Evolutionary conservation across 2,113 vertebrate genomes (phyloP), one percentile per base, ranked within the genome.

Genomic region (Osmerus eperlanus): DNA sequence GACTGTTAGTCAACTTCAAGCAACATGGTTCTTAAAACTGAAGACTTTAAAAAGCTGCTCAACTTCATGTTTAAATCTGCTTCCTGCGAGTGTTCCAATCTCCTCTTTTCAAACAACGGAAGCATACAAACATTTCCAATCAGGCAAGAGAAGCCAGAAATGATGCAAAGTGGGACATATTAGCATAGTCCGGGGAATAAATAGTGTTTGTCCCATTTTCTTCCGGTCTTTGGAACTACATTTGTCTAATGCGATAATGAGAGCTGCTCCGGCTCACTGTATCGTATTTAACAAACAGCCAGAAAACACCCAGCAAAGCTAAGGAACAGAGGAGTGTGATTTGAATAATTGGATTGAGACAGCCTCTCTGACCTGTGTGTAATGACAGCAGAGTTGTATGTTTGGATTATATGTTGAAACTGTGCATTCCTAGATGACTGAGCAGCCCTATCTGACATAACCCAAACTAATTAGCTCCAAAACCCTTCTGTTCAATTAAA

Each of bases 91-190:
- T 47, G 41, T 12, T 47, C 41, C 60, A 62, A 19, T 12, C 60
- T 59, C n/a, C n/a, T 28, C 7, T 76, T 62, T 77, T 53, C 67
- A 29, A 9, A 60, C 70, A 28, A 61, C 68, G 68, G 68, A 53
- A 51, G 58, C 63, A 65, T 66, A 76, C 80, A 72, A 70, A 65
- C 25, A 75, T 86, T 4, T 86, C 88, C 79, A 88, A 51, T 76
- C 73, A 63, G 78, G 83, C 81, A 70, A 81, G 79, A 63, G 72
- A 80, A 71, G 83, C 78, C 81, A 85, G 71, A 78, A 82, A 84
- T 79, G 72, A 87, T 78, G 77, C 74, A 86, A 87, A 84, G 83
- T 67, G 19, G 21, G 71, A 68, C 66, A 76, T 80, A 88, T 85
- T 28, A 32, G 15, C 32, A 36, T 41, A 14, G 86, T 78, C 78